phyloP scores from a whole-genome alignment of 2,797 vertebrate species.

The Epinephelus malabaricus region DNA sequence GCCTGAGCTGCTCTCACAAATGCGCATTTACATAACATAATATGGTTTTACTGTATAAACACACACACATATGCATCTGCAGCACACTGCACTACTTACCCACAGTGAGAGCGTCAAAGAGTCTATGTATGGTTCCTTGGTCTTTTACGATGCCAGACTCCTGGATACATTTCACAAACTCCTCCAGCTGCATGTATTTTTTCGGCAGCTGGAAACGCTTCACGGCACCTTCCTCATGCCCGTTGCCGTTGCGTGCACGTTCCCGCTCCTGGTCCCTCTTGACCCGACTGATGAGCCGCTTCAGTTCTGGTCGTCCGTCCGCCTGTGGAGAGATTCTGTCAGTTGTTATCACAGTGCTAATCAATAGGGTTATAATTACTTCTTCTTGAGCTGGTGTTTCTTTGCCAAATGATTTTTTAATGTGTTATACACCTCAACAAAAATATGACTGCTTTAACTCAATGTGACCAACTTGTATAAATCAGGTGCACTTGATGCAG shows the following conservation, averaged over 20 bases:
- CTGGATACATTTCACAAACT: conserved; percentile 94
- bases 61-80: neutral
- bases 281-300: conserved; percentile 89
- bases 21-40: neutral
- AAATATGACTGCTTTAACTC: neutral
- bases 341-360: neutral
- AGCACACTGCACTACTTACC: conserved; percentile 78
- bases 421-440: neutral
- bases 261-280: conserved; percentile 90
- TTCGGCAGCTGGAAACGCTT: conserved; percentile 95
- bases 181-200: conserved; percentile 92
- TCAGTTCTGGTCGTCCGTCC: conserved; percentile 89
- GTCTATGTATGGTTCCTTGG: conserved; percentile 87
- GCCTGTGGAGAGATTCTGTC: conserved; percentile 65
- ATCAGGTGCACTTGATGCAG: neutral
- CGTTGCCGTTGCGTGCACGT: conserved; percentile 67
- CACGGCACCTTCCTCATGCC: conserved; percentile 76
- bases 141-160: conserved; percentile 97
- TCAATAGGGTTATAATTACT: neutral
- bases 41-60: neutral
- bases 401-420: neutral
- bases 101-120: conserved; percentile 95
- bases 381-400: neutral
- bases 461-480: neutral
- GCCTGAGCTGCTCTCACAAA: neutral